Evolutionary conservation across 2,113 vertebrate genomes (phyloP).

Genomic region (Leiothrix lutea): DNA sequence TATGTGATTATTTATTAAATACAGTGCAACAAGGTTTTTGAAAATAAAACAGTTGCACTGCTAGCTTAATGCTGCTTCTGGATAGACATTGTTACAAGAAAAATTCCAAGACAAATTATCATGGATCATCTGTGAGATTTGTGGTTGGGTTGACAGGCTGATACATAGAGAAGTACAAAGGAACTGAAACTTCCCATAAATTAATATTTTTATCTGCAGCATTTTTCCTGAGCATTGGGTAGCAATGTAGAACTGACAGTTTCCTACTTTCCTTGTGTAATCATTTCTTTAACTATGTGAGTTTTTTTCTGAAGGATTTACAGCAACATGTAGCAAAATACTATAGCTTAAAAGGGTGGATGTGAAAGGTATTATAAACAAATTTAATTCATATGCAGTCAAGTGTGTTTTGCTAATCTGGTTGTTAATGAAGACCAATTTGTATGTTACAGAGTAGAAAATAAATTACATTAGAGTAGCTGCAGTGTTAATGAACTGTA

Average conservation of each 20-base stretch:
- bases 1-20: background rate
- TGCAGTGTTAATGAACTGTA: background rate
- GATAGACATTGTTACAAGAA: background rate
- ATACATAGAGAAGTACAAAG: background rate
- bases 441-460: background rate
- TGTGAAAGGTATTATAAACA: background rate
- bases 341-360: background rate
- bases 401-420: background rate
- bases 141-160: background rate
- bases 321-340: background rate
- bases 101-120: slow-evolving; percentile 23
- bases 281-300: background rate
- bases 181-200: background rate
- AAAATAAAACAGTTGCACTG: slow-evolving; percentile 30
- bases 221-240: background rate
- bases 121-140: background rate
- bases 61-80: background rate
- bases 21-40: slow-evolving; percentile 3
- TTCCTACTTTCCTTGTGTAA: background rate
- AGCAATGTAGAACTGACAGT: background rate
- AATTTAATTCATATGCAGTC: background rate
- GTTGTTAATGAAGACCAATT: background rate
- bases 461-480: background rate
- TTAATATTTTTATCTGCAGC: background rate
- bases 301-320: background rate